A percentile compares a stretch with the other conserved stretches of the same genome.
phyloP scores from a whole-genome alignment of 2,797 vertebrate species.

The Cynodonichthys magdalenae region DNA sequence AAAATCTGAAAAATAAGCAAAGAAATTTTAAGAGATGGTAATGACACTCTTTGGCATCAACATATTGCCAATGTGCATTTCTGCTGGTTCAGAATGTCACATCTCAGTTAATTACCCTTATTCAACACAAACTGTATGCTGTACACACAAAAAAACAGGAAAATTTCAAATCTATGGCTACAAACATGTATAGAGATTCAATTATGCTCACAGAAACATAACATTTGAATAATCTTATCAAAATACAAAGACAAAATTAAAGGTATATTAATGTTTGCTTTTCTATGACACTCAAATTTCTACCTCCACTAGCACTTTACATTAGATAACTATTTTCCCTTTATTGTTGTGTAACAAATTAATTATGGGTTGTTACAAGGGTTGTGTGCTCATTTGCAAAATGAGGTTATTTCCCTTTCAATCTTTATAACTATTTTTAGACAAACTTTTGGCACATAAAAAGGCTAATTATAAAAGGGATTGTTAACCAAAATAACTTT shows the following conservation, averaged over 20 bases:
- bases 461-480: slow-evolving; percentile 6
- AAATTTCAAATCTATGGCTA: slow-evolving; percentile 9
- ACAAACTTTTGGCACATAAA: slow-evolving; percentile 18
- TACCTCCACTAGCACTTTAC: slow-evolving; percentile 39
- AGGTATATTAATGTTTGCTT: slow-evolving; percentile 28
- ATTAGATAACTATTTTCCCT: slow-evolving; percentile 39
- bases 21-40: slow-evolving; percentile 46
- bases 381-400: slow-evolving; percentile 76
- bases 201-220: slow-evolving; percentile 34
- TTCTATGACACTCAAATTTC: slow-evolving; percentile 26
- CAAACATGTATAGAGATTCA: slow-evolving; percentile 1
- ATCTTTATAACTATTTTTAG: slow-evolving; percentile 47
- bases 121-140: slow-evolving; percentile 2
- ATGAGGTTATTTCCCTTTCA: slow-evolving; percentile 26
- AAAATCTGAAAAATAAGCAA: slow-evolving; percentile 44
- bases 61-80: slow-evolving; percentile 49
- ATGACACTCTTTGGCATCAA: slow-evolving; percentile 80
- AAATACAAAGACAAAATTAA: slow-evolving; percentile 20
- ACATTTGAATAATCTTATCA: slow-evolving; percentile 34
- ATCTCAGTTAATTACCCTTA: slow-evolving; percentile 39
- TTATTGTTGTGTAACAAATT: slow-evolving; percentile 43
- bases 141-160: slow-evolving; percentile 24
- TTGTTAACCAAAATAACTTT: slow-evolving; percentile 32
- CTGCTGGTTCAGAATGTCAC: slow-evolving; percentile 49
- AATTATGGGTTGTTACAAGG: slow-evolving; percentile 38